Evolutionary conservation across 2,888 invertebrate genomes (phyloP).

Genomic region (Ametastegia equiseti): DNA sequence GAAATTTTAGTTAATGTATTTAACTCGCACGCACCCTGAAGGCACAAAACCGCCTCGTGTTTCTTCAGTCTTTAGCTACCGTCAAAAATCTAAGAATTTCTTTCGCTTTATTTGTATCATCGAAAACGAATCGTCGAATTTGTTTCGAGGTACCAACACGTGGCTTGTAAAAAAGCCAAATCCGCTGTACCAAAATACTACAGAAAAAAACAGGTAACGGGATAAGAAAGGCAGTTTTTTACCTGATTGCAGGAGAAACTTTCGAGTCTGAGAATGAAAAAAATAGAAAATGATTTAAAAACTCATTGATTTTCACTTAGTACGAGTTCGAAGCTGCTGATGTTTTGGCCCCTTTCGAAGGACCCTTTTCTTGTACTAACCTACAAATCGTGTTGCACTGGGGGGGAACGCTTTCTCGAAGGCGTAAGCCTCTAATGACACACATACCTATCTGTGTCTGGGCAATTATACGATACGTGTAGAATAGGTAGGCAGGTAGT

Average conservation of each 20-base stretch:
- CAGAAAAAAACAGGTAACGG: background rate
- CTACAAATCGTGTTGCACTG: slow-evolving; percentile 1
- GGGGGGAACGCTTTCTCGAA: slow-evolving; percentile 17
- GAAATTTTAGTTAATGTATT: background rate
- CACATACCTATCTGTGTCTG: slow-evolving; percentile 14
- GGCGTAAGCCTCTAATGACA: slow-evolving; percentile 31
- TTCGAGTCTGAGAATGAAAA: background rate
- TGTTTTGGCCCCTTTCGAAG: background rate
- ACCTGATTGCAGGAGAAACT: background rate
- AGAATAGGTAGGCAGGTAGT: background rate
- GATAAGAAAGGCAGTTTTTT: background rate
- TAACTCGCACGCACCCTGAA: background rate
- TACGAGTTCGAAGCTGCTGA: background rate
- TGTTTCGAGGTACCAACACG: background rate
- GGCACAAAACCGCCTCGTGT: background rate
- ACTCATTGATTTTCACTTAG: background rate
- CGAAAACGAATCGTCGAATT: background rate
- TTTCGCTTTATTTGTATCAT: background rate
- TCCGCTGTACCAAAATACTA: too few species aligned
- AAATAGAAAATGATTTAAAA: background rate
- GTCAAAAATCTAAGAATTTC: background rate
- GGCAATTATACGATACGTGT: slow-evolving; percentile 30
- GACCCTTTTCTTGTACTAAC: background rate
- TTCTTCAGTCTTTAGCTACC: background rate
- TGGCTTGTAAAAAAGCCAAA: background rate